phyloP scores from a whole-genome alignment of 2,113 vertebrate species.

The Columba janthina region DNA sequence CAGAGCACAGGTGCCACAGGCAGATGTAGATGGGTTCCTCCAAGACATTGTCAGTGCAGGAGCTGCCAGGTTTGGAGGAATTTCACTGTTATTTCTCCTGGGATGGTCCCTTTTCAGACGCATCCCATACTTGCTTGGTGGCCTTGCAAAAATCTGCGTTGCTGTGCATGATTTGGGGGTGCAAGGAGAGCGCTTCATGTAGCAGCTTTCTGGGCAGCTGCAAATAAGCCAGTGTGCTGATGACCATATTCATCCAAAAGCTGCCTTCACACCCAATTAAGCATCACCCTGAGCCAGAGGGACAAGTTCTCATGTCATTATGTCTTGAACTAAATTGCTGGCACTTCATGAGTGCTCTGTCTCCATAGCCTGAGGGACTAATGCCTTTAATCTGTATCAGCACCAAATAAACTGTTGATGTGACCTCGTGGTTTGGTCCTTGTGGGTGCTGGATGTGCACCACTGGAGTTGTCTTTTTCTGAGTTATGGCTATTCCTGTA shows the following conservation, averaged over 20 bases:
- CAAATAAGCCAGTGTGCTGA: not conserved
- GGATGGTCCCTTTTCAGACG: not conserved
- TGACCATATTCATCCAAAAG: not conserved
- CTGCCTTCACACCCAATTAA: slow-evolving; percentile 51
- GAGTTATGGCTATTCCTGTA: not conserved
- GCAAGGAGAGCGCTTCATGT: not conserved
- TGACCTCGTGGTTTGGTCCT: not conserved
- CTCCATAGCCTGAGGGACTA: not conserved
- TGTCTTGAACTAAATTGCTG: slow-evolving; percentile 44
- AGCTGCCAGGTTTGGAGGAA: not conserved
- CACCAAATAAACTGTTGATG: not conserved
- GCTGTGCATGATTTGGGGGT: not conserved
- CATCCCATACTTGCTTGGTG: not conserved
- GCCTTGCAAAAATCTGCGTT: not conserved
- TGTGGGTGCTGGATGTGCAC: not conserved
- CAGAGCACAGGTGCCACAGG: not conserved
- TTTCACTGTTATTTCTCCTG: not conserved
- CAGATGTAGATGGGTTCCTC: not conserved
- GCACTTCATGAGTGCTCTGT: not conserved
- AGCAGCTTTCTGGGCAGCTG: not conserved
- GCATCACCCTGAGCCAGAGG: slow-evolving; percentile 38
- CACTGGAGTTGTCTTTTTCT: not conserved
- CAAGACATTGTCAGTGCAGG: not conserved
- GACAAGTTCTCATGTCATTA: slow-evolving; percentile 41
- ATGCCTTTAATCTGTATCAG: not conserved